Evolutionary conservation across 2,797 vertebrate genomes (phyloP), one percentile per base, ranked within the genome.

Genomic region (Chrysocyon brachyurus): DNA sequence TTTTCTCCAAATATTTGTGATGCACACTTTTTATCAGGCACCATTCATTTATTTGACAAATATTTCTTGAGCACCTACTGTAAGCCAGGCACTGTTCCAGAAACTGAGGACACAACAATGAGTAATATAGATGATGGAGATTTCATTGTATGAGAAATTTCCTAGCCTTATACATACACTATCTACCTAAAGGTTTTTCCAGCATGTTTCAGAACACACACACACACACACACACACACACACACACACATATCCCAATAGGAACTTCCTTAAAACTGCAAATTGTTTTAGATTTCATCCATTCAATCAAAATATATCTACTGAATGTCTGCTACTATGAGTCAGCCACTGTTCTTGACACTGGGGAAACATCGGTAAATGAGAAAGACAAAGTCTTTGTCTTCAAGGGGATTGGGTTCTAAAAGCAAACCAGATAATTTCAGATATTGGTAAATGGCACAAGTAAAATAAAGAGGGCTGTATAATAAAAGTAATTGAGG

Each of bases 1-100:
- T 94, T 46, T 79, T 95, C 81, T 93, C 49, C 52, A 75, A n/a
- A 66, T 83, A 66, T 52, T 77, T 90, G 72, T 31, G 57, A 31
- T n/a, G 33, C 17, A 56, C 4, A 59, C 12, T 63, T 81, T 83
- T 12, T 52, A 12, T 87, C 12, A 87, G 86, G 17, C 22, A 77
- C 68, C 31, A 57, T 78, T 92, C 6, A 73, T 73, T 84, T 85
- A 89, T 54, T 91, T 28, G 36, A n/a, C 59, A 91, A 75, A 66
- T 72, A 12, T 79, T 94, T 91, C 93, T 26, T 52, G 77, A 84
- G 26, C 24, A 72, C 68, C 68, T 95, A 59, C 16, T 79, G 52
- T 66, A 84, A 91, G 16, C 16, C 49, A 94, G 63, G 17, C 15
- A 16, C 28, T 59, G 22, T 54, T 81, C 31, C 12, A 85, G 7